Base-by-base conservation (phyloP, 2,797 vertebrate genomes). In the Hyperoplus immaculatus region DNA sequence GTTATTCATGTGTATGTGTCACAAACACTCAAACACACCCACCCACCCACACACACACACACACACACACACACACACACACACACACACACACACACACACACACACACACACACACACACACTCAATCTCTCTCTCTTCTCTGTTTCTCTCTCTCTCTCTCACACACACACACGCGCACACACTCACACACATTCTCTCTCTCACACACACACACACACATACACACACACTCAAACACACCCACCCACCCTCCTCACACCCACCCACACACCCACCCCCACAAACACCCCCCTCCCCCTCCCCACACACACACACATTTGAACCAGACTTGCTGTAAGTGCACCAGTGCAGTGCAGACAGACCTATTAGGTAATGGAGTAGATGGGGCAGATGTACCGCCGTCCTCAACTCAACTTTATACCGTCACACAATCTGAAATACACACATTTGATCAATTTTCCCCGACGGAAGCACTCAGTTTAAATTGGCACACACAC, bases 291-390 rank as follows among this genome's bases (percentile, higher is more conserved):
- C n/a, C 29, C 2, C 29, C 21, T 2, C 21, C 21, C 21, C 21
- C 21, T 1, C 21, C 21, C 21, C 21, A 21, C 21, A 29, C 76
- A 80, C 69, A 53, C 63, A 42, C 29, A 2, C 59, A 15, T 45
- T 62, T 79, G 46, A 1, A 13, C 63, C 78, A 43, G 74, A 63
- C 55, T 72, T 59, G 18, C 46, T 68, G 56, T 63, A 69, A 80
- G 69, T 74, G 77, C 62, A 79, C 55, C 61, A 36, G 49, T 5
- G 76, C 50, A 76, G 55, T 80, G 29, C 46, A 51, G 10, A 36
- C 80, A 80, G 72, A 59, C n/a, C 70, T 72, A 89, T 88, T 87
- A 88, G 83, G 78, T 87, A 81, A 91, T 88, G 80, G 71, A 77
- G 65, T 61, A 53, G 70, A 83, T 85, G 78, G 72, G 66, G 61